Base-by-base conservation (phyloP, 2,113 vertebrate species). In the Clinocottus analis region DNA sequence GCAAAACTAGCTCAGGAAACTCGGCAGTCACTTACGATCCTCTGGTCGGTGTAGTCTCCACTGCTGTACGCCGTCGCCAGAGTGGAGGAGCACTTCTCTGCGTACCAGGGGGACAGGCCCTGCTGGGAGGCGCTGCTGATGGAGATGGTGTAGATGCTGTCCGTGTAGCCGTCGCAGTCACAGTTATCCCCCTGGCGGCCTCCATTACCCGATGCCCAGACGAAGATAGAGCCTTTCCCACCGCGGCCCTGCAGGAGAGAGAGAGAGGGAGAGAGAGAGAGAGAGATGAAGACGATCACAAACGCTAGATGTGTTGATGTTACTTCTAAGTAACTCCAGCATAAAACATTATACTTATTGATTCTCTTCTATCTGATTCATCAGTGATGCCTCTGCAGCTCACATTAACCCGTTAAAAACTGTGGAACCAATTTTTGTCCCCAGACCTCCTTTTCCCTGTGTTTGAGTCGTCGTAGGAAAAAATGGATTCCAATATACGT, bases 101-200 rank as follows among this genome's bases (percentile, higher is more conserved):
- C 98, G 1, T 99, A 99, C 98, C 98, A 99, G 3, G 98, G 98
- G 6, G 98, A 99, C 65, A 96, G 93, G 61, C 98, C 98, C 95
- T 99, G 98, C 92, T 99, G 98, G 0, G 98, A 99, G 27, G 98
- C 98, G 0, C 97, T 98, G 95, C 97, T 99, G 91, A 99, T 99
- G 77, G 97, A 99, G 92, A 99, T 95, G 51, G 97, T 99, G 93
- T 96, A 99, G 93, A 99, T 97, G 86, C 98, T 99, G 82, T 99
- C 98, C 0, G 98, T 99, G 93, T 99, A 99, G 39, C 98, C 98
- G 0, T 99, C 98, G 3, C 98, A 99, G 92, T 99, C 98, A 68
- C 98, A 99, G 90, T 99, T 99, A 84, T 99, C 98, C 2, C 97
- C 98, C 92, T 99, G 98, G 31, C 97, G 96, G 1, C 98, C 98